These are phyloP conservation scores for Machimus atricapillus DNA, from an alignment of 2,888 invertebrate species.

Conservation along the genomic window DNA sequence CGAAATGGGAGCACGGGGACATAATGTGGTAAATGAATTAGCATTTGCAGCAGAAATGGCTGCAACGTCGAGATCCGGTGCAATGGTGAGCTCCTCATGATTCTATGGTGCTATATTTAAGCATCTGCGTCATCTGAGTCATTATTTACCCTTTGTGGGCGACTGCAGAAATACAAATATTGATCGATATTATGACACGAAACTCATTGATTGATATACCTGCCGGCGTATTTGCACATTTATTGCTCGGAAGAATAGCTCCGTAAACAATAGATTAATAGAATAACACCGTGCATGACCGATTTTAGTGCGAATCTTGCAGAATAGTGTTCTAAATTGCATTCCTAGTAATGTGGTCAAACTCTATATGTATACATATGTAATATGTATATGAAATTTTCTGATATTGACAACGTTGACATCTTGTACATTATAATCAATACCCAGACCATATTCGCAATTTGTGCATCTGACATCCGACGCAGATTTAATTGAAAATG, in stretches of 20 bases:
- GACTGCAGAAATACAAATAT: neutral
- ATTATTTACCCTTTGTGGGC: constrained; percentile 8
- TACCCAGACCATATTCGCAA: neutral
- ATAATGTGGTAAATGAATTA: constrained; percentile 11
- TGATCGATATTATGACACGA: constrained; percentile 8
- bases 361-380: neutral
- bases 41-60: neutral
- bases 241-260: constrained; percentile 2
- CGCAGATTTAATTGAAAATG: neutral
- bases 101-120: neutral
- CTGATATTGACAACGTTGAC: neutral
- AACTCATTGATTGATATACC: constrained; percentile 3
- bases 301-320: constrained; percentile 7
- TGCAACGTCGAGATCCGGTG: neutral
- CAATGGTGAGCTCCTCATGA: neutral
- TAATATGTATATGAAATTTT: neutral
- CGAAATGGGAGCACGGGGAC: neutral
- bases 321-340: neutral
- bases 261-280: constrained; percentile 8
- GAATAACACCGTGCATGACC: neutral
- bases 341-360: neutral
- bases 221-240: neutral
- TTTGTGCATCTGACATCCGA: neutral
- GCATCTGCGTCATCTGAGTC: neutral
- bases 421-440: neutral